Evolutionary conservation across 2,113 vertebrate species (phyloP), one percentile per base, ranked within the genome.

Genomic region (Ploceus nigricollis): DNA sequence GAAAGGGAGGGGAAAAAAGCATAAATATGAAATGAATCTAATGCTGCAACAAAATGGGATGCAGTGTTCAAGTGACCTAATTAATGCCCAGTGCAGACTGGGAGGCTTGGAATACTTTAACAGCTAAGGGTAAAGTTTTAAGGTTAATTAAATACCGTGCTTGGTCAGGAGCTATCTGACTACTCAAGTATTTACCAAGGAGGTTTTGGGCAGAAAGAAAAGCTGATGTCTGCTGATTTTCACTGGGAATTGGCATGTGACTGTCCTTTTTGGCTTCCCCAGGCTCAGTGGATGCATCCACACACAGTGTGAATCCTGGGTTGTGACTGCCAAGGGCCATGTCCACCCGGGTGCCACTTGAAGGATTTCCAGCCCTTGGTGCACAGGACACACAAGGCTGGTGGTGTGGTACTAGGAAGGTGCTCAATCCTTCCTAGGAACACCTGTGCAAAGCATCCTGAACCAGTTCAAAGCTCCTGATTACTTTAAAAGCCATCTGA

Each of bases 11-110:
- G 31, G 30, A 60, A 77, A 94, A 97, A 48, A 79, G 94, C 60
- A 90, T 54, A 94, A 94, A 94, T 95, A 94, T 71, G 80, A 96
- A 89, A 93, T 51, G 23, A 96, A 93, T 89, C 73, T 69, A 87
- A 96, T 69, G 71, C 96, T 89, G 95, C 82, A 84, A 96, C 68
- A 90, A 92, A 96, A 94, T 21, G n/a, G 47, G 95, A 82, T 68
- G 48, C 19, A 93, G 60, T 66, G 83, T 87, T 92, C 51, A 82
- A 91, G 65, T 93, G 87, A 93, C 88, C 89, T 92, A 96, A 86
- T 96, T 97, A 95, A 93, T 88, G 83, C 61, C 78, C 77, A 91
- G 25, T 24, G 77, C 35, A 94, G 72, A 61, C 54, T 86, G 51
- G 57, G 65, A 78, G 71, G 51, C 73, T 85, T 90, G 76, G 84